These are phyloP conservation scores for Drosophila suzukii DNA, from an alignment of 1,140 invertebrate species.

Conservation along the genomic window DNA sequence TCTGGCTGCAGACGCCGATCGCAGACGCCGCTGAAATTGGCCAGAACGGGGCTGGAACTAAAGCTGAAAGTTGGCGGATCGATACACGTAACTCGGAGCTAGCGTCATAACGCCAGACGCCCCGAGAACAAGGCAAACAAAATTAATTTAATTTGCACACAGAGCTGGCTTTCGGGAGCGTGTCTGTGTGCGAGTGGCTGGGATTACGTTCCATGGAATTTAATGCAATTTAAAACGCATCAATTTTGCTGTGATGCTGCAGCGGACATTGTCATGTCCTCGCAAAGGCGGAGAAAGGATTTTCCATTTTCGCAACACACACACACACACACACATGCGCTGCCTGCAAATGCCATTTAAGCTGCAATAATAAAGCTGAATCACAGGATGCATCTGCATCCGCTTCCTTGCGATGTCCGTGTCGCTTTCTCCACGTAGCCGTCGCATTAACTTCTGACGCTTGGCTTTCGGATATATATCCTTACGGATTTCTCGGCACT, in stretches of 20 bases:
- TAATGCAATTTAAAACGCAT: conserved; percentile 74
- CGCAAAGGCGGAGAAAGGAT: conserved; percentile 43
- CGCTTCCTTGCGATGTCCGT: conserved; percentile 23
- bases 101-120: conserved; percentile 41
- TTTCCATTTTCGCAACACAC: conserved; percentile 16
- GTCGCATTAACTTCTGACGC: conserved; percentile 37
- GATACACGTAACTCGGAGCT: conserved; percentile 31
- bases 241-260: conserved; percentile 53
- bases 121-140: conserved; percentile 53
- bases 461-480: conserved; percentile 30
- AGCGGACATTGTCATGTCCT: conserved; percentile 38
- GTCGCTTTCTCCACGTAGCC: conserved; percentile 18
- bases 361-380: conserved; percentile 66
- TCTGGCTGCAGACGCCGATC: conserved; percentile 21
- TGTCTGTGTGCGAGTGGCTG: conserved; percentile 44
- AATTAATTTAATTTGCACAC: conserved; percentile 63
- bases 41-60: conserved; percentile 13
- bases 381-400: conserved; percentile 40
- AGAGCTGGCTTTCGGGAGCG: conserved; percentile 30
- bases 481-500: conserved; percentile 45
- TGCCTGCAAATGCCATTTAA: conserved; percentile 52
- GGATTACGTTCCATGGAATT: conserved; percentile 63
- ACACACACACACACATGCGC: neutral
- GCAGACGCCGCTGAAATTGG: conserved; percentile 34
- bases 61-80: conserved; percentile 30